phyloP scores from a whole-genome alignment of 2,888 invertebrate species.

The Drosophila planitibia region DNA sequence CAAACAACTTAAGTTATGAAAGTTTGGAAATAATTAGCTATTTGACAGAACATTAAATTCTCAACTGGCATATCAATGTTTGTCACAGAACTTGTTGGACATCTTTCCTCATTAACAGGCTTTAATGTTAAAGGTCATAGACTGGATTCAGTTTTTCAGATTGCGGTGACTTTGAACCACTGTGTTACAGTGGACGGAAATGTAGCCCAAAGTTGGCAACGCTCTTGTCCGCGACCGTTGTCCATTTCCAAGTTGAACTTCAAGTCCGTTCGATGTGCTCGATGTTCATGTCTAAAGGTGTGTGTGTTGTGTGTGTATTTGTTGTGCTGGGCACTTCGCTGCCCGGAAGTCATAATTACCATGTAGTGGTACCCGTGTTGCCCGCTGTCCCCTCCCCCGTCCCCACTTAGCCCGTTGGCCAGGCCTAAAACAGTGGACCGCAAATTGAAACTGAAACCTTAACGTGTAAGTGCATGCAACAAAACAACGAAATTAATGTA shows the following conservation, averaged over 20 bases:
- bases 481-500: conserved; percentile 70
- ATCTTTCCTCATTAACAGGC: neutral
- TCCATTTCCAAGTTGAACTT: conserved; percentile 34
- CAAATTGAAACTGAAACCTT: conserved; percentile 57
- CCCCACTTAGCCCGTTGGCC: conserved; percentile 26
- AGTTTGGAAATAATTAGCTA: neutral
- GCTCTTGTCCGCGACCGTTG: conserved; percentile 23
- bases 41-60: neutral
- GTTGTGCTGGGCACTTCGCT: conserved; percentile 54
- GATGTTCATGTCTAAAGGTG: conserved; percentile 36
- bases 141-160: neutral
- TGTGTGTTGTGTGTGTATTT: conserved; percentile 18
- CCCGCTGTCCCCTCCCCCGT: conserved; percentile 9
- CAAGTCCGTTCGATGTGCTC: conserved; percentile 27
- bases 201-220: conserved; percentile 45
- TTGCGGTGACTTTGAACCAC: neutral
- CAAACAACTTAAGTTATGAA: neutral
- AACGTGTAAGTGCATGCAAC: conserved; percentile 45
- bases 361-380: conserved; percentile 55
- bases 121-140: neutral
- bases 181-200: conserved; percentile 34
- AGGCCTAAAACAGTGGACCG: conserved; percentile 45
- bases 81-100: neutral
- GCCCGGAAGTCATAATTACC: conserved; percentile 84
- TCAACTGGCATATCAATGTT: neutral